These are phyloP conservation scores for Limnephilus auricula DNA, from an alignment of 2,888 invertebrate species.

Conservation along the genomic window DNA sequence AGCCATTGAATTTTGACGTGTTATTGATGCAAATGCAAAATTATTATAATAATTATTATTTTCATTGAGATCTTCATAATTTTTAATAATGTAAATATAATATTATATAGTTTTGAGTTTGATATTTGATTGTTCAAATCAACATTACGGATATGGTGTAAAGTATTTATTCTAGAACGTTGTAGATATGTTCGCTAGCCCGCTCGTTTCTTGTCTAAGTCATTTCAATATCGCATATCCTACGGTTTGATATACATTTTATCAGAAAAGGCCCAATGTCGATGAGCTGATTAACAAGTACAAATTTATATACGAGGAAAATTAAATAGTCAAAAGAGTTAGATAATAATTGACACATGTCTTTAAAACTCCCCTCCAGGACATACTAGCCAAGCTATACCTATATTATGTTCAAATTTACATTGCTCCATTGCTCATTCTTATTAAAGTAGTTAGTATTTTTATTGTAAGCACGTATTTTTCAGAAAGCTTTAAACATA, in stretches of 20 bases:
- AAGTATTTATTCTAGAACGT: constrained; percentile 2
- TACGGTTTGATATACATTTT: neutral
- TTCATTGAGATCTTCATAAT: neutral
- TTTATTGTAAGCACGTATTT: neutral
- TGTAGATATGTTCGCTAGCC: neutral
- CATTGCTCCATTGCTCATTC: neutral
- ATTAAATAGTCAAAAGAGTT: neutral
- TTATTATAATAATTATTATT: neutral
- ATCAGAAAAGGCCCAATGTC: neutral
- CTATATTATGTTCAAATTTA: neutral
- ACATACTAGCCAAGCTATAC: neutral
- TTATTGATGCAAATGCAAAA: neutral
- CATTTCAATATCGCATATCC: neutral
- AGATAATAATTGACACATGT: neutral
- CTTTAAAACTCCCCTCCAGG: neutral
- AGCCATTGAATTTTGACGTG: neutral
- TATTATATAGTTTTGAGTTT: neutral
- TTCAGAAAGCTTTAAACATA: neutral
- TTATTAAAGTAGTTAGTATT: neutral
- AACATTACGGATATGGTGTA: neutral
- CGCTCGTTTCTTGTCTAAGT: neutral
- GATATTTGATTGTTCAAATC: neutral
- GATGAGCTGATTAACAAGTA: neutral
- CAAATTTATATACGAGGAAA: neutral
- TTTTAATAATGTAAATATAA: neutral